phyloP scores from a whole-genome alignment of 2,797 vertebrate species.

The Gymnothorax javanicus region DNA sequence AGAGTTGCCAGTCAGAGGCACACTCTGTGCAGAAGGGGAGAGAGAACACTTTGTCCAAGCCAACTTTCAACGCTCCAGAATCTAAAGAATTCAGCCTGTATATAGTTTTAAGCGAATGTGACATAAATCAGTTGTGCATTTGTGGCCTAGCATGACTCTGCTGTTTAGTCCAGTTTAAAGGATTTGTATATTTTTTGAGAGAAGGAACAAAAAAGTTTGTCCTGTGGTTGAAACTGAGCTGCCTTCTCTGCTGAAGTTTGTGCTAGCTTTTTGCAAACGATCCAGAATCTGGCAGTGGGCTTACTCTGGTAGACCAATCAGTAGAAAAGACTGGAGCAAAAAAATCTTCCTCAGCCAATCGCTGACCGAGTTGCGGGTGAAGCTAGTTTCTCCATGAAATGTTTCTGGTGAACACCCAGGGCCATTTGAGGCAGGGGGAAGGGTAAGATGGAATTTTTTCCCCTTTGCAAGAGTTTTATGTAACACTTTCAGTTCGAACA shows the following conservation, averaged over 20 bases:
- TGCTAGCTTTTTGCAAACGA: not conserved
- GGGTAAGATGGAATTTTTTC: not conserved
- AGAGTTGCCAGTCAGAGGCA: not conserved
- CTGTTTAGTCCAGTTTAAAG: slow-evolving; percentile 3
- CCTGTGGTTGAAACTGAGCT: not conserved
- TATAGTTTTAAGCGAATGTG: slow-evolving; percentile 11
- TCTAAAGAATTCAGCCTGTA: slow-evolving; percentile 17
- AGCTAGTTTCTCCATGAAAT: slow-evolving; percentile 10
- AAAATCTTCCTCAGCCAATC: slow-evolving; percentile 9
- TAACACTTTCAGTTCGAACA: slow-evolving; percentile 1
- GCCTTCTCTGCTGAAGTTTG: not conserved
- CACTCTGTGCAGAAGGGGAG: slow-evolving; percentile 7
- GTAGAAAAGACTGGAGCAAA: slow-evolving; percentile 7
- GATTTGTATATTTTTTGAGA: slow-evolving; percentile 7
- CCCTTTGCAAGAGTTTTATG: slow-evolving; percentile 2
- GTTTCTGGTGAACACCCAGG: slow-evolving; percentile 8
- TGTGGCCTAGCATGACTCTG: slow-evolving; percentile 3
- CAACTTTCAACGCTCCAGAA: not conserved
- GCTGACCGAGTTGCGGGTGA: slow-evolving; percentile 10
- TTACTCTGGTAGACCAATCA: slow-evolving; percentile 6
- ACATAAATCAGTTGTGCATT: slow-evolving; percentile 1
- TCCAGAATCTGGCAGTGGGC: not conserved
- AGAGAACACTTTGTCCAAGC: slow-evolving; percentile 14
- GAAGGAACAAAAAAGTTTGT: slow-evolving; percentile 8
- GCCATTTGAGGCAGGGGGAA: slow-evolving; percentile 9